phyloP scores from a whole-genome alignment of 1,140 invertebrate species.

The Whitmania pigra region DNA sequence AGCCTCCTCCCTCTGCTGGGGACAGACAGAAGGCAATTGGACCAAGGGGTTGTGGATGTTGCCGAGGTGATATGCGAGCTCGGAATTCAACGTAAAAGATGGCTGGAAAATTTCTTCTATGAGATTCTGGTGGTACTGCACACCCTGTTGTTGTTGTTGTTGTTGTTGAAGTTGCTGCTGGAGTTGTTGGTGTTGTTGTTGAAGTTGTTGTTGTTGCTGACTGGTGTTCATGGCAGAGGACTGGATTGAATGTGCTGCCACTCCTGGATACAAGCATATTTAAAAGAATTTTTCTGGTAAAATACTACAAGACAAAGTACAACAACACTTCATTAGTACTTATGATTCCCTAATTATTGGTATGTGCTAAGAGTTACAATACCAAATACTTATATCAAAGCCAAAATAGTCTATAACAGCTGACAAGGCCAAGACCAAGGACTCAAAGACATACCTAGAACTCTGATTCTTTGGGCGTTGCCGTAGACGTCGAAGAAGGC shows the following conservation, averaged over 20 bases:
- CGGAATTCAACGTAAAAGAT: no score
- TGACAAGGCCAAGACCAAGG: neutral
- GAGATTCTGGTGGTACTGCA: constrained; percentile 2
- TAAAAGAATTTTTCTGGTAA: neutral
- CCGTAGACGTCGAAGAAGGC: constrained; percentile 91
- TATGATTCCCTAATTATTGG: neutral
- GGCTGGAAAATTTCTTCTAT: no score
- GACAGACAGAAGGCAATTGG: no score
- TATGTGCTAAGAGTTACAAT: neutral
- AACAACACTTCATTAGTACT: neutral
- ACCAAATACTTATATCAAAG: neutral
- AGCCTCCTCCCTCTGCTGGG: no score
- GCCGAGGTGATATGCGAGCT: no score
- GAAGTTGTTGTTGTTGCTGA: neutral
- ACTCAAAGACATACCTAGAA: constrained; percentile 48
- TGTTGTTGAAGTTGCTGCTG: neutral
- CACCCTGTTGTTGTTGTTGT: neutral
- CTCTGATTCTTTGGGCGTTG: constrained; percentile 70
- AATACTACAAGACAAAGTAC: neutral
- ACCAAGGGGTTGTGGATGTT: no score
- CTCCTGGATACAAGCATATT: no score
- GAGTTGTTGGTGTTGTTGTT: neutral
- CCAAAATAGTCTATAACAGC: no score
- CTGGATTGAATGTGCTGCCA: neutral
- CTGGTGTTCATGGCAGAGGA: neutral